These are phyloP conservation scores for Neodiprion lecontei DNA, from an alignment of 1,140 invertebrate species.

Conservation along the genomic window DNA sequence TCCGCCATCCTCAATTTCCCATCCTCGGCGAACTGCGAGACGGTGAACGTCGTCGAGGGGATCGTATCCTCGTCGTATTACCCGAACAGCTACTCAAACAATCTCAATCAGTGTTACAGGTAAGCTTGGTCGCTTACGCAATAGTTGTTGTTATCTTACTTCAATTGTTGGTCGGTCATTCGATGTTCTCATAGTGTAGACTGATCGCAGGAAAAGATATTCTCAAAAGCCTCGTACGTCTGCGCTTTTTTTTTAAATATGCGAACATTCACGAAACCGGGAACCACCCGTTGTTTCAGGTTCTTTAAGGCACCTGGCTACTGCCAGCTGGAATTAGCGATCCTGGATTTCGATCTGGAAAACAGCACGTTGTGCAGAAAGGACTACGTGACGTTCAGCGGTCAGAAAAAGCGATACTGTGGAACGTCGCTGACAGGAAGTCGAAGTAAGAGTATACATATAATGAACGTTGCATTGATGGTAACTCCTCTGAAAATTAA, in stretches of 20 bases:
- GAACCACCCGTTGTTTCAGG: slow-evolving; percentile 29
- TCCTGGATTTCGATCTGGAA: slow-evolving; percentile 54
- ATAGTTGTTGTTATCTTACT: neutral
- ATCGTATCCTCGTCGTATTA: slow-evolving; percentile 41
- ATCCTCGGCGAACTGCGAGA: slow-evolving; percentile 34
- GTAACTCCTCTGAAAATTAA: slow-evolving; percentile 1
- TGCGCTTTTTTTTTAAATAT: too few relatives aligned
- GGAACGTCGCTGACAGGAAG: slow-evolving; percentile 41
- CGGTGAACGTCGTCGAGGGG: slow-evolving; percentile 32
- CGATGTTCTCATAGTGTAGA: too few relatives aligned
- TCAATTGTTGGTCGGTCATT: neutral
- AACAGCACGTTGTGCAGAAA: slow-evolving; percentile 44
- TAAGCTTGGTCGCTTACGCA: slow-evolving; percentile 21
- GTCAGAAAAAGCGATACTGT: slow-evolving; percentile 45
- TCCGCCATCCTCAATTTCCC: slow-evolving; percentile 39
- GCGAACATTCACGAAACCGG: too few relatives aligned
- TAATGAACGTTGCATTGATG: slow-evolving; percentile 8
- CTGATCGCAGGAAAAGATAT: too few relatives aligned
- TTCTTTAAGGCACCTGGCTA: slow-evolving; percentile 38
- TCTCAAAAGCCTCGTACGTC: too few relatives aligned
- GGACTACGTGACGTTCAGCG: slow-evolving; percentile 46
- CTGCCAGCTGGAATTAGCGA: slow-evolving; percentile 42
- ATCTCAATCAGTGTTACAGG: slow-evolving; percentile 47
- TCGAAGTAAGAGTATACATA: slow-evolving; percentile 39
- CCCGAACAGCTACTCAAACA: slow-evolving; percentile 41